Evolutionary conservation across 2,888 invertebrate genomes (phyloP), one percentile per base, ranked within the genome.

Genomic region (Caenorhabditis wallacei): DNA sequence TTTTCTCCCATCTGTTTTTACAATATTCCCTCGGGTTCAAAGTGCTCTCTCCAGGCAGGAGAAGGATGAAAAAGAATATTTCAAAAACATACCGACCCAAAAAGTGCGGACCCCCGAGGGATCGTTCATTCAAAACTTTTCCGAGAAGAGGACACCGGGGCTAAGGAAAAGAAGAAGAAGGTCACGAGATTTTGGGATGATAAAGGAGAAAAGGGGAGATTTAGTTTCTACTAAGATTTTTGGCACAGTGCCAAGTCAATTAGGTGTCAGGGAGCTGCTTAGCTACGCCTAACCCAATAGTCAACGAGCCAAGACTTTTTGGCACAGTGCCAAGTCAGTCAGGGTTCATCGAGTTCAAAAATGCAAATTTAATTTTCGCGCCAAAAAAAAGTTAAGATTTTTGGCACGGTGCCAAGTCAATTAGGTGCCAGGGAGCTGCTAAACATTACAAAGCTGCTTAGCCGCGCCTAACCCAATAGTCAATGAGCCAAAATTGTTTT

Each of bases 51-150:
- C 43, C 11, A 43, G n/a, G n/a, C n/a, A n/a, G n/a, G 43, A 5
- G 43, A 13, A 35, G 35, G 35, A 35, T 10, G 5, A 35, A 4
- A 4, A 35, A 13, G 13, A 43, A 48, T 48, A 48, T 48, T 48
- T 48, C 46, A 48, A 48, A 48, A 48, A 48, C 46, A 40, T 35
- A 43, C 43, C 43, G 43, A 43, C 57, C 46, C 18, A 48, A 35
- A 35, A 57, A 37, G 37, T 18, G 20, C 8, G 35, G 35, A n/a
- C 56, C 20, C 57, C 40, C 4, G 13, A 1, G 57, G 57, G 57
- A 57, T 30, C 57, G 13, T 37, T 57, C 57, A 57, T 57, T 57
- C 57, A 57, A 37, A 57, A 57, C 37, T 18, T 48, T n/a, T n/a
- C n/a, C n/a, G n/a, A 8, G 46, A 48, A 40, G 40, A 16, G 40